Conservation (phyloP, 2,888 invertebrate genomes). For the Caenorhabditis parvicauda region DNA sequence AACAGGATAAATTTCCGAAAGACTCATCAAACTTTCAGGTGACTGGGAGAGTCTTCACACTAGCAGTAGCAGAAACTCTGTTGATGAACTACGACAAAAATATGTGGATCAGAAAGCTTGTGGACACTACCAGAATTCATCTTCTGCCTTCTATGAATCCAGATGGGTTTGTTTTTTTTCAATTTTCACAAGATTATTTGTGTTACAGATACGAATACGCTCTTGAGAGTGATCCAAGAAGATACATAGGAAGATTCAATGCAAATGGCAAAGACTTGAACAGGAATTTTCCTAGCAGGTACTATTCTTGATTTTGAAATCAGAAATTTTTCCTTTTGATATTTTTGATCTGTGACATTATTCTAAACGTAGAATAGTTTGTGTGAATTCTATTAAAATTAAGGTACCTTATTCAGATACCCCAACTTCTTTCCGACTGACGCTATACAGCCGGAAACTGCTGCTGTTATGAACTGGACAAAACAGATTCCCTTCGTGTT, state of each 20-base stretch:
- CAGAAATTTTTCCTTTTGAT: not conserved
- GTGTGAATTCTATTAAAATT: no score
- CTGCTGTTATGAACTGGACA: slow-evolving; percentile 63
- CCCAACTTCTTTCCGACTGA: slow-evolving; percentile 40
- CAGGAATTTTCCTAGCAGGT: slow-evolving; percentile 85
- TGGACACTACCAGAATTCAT: slow-evolving; percentile 84
- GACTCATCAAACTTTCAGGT: slow-evolving; percentile 59
- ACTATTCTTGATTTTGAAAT: not conserved
- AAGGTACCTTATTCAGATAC: slow-evolving; percentile 21
- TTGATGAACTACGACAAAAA: slow-evolving; percentile 80
- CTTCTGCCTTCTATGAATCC: slow-evolving; percentile 97
- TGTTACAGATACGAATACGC: slow-evolving; percentile 29
- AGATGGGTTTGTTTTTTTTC: slow-evolving; percentile 78
- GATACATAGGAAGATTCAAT: slow-evolving; percentile 67
- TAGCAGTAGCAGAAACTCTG: slow-evolving; percentile 81
- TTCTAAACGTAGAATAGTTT: no score
- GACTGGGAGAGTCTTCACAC: slow-evolving; percentile 78
- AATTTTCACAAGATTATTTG: not conserved
- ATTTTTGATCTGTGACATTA: no score
- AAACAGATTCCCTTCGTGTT: slow-evolving; percentile 53
- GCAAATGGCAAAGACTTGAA: slow-evolving; percentile 80
- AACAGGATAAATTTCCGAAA: no score
- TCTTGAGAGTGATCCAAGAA: slow-evolving; percentile 32
- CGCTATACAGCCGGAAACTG: slow-evolving; percentile 61
- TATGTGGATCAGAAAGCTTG: slow-evolving; percentile 74